Evolutionary conservation across 2,113 vertebrate genomes (phyloP).

Genomic region (Daboia siamensis): DNA sequence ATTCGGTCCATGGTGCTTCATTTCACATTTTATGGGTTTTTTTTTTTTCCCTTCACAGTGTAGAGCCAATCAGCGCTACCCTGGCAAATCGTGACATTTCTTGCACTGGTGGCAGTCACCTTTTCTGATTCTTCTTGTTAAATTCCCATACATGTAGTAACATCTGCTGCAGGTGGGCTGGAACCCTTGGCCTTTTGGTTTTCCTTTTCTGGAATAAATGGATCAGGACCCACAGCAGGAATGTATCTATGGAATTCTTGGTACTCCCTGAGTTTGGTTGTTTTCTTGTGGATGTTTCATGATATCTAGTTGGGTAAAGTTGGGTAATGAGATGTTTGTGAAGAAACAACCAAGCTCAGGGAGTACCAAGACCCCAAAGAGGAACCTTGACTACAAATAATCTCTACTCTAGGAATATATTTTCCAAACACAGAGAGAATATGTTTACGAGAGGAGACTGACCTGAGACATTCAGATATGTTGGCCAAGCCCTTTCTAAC

Average conservation of each 20-base stretch:
- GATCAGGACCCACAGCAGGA: background rate
- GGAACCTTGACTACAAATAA: background rate
- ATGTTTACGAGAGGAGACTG: background rate
- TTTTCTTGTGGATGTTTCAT: no score
- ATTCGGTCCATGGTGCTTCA: rapidly evolving
- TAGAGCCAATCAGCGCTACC: background rate
- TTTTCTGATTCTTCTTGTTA: background rate
- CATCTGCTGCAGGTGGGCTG: background rate
- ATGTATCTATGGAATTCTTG: background rate
- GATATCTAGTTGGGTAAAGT: no score
- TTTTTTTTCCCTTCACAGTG: background rate
- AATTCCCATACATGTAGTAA: no score
- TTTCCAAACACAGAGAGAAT: background rate
- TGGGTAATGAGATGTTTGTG: no score
- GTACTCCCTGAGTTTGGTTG: background rate
- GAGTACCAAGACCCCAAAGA: background rate
- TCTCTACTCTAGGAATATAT: background rate
- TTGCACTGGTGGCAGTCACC: background rate
- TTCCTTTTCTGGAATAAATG: background rate
- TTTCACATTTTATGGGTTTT: background rate
- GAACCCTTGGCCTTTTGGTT: background rate
- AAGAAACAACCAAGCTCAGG: background rate
- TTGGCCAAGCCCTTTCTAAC: background rate
- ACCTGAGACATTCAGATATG: background rate
- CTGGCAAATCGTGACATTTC: slow-evolving; percentile 1